phyloP scores from a whole-genome alignment of 2,888 invertebrate species.

The Oligia strigilis region DNA sequence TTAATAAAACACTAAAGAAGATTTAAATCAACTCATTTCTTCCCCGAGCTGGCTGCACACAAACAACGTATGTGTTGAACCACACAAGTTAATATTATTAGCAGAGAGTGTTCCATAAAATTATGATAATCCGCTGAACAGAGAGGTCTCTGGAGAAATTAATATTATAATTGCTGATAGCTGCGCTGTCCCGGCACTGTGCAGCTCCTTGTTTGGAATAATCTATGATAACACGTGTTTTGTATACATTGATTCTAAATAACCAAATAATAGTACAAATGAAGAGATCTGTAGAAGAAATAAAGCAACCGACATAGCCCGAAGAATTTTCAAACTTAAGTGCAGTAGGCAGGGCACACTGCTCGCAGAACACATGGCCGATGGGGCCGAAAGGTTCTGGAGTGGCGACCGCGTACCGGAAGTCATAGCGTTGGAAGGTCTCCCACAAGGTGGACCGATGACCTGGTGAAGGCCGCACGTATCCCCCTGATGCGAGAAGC shows the following conservation, averaged over 20 bases:
- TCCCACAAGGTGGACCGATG: not conserved
- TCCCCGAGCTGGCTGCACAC: not conserved
- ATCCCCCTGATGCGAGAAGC: not conserved
- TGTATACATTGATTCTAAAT: not conserved
- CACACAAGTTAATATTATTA: conserved; percentile 33
- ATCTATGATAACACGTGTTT: not conserved
- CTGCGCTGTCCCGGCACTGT: conserved; percentile 5
- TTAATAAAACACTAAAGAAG: not conserved
- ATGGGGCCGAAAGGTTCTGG: not conserved
- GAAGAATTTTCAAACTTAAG: not conserved
- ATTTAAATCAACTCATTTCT: not conserved
- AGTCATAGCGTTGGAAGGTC: too few species aligned
- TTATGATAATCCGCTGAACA: conserved; percentile 55
- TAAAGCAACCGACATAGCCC: not conserved
- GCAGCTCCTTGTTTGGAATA: not conserved
- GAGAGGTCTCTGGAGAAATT: conserved; percentile 55
- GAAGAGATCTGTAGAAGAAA: not conserved
- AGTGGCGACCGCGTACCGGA: too few species aligned
- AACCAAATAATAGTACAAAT: not conserved
- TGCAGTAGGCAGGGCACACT: not conserved
- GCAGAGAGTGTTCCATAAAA: conserved; percentile 35
- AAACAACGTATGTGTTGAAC: conserved; percentile 18
- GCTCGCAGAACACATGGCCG: not conserved
- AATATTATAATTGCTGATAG: conserved; percentile 39
- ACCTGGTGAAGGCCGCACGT: not conserved